Base-by-base conservation (phyloP, 2,888 invertebrate genomes). In the Rutpela maculata region DNA sequence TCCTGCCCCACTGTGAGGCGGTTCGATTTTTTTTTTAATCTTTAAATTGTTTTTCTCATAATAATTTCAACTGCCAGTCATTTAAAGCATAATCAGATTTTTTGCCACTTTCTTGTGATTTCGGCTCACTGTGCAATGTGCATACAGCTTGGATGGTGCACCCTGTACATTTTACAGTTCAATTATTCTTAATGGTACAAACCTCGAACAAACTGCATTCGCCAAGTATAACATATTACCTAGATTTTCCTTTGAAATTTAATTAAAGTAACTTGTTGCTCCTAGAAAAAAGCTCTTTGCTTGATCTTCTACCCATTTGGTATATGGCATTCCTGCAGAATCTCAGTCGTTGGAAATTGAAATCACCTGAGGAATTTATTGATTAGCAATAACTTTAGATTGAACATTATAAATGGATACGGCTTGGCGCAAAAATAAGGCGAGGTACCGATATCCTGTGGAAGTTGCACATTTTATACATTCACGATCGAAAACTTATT, bases 321-420 rank as follows among this genome's bases (percentile, higher is more conserved):
- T 74, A 50, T 59, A 63, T 57, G 68, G 73, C 67, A 68, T 76
- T 71, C 62, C 69, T 65, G 50, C 69, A 71, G 69, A 67, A 77
- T 62, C 70, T 71, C 17, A 62, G 62, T 31, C n/a, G 31, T 26
- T 67, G 75, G 66, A 66, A 80, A 80, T 76, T 78, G 76, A 74
- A 75, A 76, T 74, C 77, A 78, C 80, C 80, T 80, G 78, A 80
- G 80, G 80, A 80, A 80, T 80, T 78, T 78, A 80, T 80, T 68
- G 80, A 80, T 80, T 76, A 76, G 69, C 80, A 76, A 67, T 74
- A 75, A 69, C 60, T 72, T 72, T 66, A 72, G 69, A 80, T 78
- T 65, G 75, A 68, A 74, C 78, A 76, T 76, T 75, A 78, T 75
- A 69, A 79, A 74, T 72, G 75, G 78, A 74, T 74, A 62, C 63